Percentiles rank a stretch among this genome's conserved stretches.
Evolutionary conservation across 2,113 vertebrate species (phyloP).

Genomic region (Gallinago undulata): DNA sequence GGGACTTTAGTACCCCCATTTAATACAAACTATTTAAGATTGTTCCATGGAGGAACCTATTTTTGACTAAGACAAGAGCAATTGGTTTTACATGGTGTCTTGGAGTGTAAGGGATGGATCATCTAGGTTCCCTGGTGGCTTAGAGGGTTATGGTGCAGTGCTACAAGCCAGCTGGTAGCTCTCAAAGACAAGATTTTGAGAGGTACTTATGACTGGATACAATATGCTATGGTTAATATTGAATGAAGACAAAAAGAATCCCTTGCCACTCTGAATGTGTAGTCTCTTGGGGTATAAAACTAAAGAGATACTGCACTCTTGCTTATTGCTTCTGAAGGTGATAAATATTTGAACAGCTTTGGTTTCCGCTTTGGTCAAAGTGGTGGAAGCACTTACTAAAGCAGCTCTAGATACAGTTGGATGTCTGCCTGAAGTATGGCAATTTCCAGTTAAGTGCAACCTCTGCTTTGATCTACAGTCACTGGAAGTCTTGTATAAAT

Average conservation of each 20-base stretch:
- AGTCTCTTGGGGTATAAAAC: background rate
- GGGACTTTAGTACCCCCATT: rapidly evolving
- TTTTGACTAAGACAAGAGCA: background rate
- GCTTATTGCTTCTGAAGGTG: background rate
- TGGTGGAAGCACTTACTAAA: background rate
- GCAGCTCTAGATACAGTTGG: background rate
- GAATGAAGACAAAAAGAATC: background rate
- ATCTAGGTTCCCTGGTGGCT: background rate
- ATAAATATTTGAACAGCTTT: background rate
- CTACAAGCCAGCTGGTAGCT: background rate
- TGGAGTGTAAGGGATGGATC: background rate
- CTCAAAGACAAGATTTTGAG: background rate
- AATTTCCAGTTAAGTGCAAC: background rate
- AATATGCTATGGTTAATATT: background rate
- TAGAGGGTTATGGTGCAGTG: background rate
- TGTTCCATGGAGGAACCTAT: background rate
- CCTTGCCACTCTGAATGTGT: background rate
- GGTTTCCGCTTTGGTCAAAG: background rate
- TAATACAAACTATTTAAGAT: background rate
- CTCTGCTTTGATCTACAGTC: background rate
- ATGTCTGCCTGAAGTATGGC: background rate
- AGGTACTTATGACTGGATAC: background rate
- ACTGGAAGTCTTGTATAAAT: background rate
- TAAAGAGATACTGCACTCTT: background rate
- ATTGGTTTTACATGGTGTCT: background rate